Base-by-base conservation (phyloP, 2,113 vertebrate species). In the Muntiacus reevesi region DNA sequence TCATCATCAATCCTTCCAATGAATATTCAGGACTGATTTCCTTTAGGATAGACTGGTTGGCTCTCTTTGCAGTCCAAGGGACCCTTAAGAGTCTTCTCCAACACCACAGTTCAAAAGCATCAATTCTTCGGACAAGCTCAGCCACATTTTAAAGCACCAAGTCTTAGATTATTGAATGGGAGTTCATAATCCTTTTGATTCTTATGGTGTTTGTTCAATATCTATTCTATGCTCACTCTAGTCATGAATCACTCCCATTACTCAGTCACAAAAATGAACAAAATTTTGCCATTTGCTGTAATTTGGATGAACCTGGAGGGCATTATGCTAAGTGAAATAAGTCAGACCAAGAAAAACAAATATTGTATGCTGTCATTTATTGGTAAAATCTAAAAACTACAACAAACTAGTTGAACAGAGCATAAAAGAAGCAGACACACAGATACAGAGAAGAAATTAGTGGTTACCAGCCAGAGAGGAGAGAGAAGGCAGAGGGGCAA, bases 201-300 rank as follows among this genome's bases (percentile, higher is more conserved):
- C 59, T 27, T 10, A 8, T 23, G 36, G 52, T 7, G 8, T 8
- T n/a, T 43, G 23, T 17, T 89, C 5, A n/a, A 6, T 1, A 4
- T 0, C 0, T 2, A 15, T 12, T 0, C 0, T 2, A 15, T 12
- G 25, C 54, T 45, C 54, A 2, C 54, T 0, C 23, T 11, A 2
- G 30, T 50, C 4, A 7, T 4, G 86, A 81, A 8, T 19, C 15
- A 8, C 2, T 45, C 40, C 52, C 14, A 27, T 83, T 9, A 25
- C 50, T 83, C 81, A 55, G 52, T n/a, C 11, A 21, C 52, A 0
- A 36, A 25, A 55, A 36, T 0, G 7, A 55, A 55, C 52, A 23
- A 25, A 83, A 36, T 36, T 27, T 55, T 83, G 33, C 52, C 81
- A 83, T 55, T 54, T 83, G 21, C 33, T 55, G 4, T 54, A 83